A percentile compares a stretch with the other conserved stretches of the same genome.
phyloP scores from a whole-genome alignment of 2,113 vertebrate genomes.

The Pseudorectes ferrugineus region DNA sequence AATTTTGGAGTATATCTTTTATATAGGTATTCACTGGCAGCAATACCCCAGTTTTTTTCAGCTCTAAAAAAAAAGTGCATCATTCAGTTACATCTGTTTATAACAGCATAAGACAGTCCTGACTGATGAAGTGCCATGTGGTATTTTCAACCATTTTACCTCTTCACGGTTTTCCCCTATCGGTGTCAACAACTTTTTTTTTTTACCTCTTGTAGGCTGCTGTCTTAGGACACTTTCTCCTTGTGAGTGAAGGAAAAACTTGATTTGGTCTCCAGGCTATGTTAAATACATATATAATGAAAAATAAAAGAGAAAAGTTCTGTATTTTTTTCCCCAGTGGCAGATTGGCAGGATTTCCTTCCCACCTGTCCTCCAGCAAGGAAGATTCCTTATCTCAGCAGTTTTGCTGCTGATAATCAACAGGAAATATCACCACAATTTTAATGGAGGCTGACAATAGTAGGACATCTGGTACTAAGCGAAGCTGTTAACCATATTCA shows the following conservation, averaged over 20 bases:
- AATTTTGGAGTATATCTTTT: background rate
- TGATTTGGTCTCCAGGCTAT: background rate
- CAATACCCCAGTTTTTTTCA: background rate
- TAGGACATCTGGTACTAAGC: conserved; percentile 43
- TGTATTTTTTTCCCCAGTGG: background rate
- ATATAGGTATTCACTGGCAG: background rate
- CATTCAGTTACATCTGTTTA: background rate
- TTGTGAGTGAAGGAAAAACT: background rate
- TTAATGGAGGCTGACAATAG: conserved; percentile 11
- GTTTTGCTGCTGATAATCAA: conserved; percentile 23
- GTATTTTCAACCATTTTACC: background rate
- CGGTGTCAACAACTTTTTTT: background rate
- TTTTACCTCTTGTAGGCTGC: background rate
- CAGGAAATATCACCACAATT: background rate
- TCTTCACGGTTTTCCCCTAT: background rate
- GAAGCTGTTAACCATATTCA: conserved; percentile 31
- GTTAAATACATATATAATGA: background rate
- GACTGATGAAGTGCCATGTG: background rate
- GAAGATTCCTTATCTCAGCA: conserved; percentile 20
- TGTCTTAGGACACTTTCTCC: background rate
- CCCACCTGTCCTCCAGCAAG: conserved; percentile 24
- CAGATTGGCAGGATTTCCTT: conserved; percentile 22
- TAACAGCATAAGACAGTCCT: background rate
- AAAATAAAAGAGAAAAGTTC: background rate
- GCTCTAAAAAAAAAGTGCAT: background rate